A percentile compares a stretch with the other conserved stretches of the same genome.
phyloP scores from a whole-genome alignment of 2,888 invertebrate species.

The Eretmocerus hayati region DNA sequence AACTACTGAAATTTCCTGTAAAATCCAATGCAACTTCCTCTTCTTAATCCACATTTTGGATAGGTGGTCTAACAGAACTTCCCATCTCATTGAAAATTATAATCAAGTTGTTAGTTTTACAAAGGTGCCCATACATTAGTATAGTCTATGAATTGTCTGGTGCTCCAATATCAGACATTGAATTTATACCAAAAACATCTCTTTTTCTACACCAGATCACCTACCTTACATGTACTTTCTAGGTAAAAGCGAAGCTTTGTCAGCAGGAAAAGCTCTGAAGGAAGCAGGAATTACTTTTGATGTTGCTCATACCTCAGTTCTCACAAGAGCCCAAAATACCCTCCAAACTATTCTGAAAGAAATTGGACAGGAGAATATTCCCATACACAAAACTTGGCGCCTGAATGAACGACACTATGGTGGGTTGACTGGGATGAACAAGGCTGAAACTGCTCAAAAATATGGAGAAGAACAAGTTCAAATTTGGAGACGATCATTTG shows the following conservation, averaged over 20 bases:
- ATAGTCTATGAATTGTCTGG: too few relatives aligned
- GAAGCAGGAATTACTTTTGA: constrained; percentile 67
- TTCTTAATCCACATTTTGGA: too few relatives aligned
- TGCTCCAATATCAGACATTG: too few relatives aligned
- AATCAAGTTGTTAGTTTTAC: too few relatives aligned
- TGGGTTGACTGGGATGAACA: constrained; percentile 76
- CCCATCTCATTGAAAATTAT: too few relatives aligned
- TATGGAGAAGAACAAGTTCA: constrained; percentile 81
- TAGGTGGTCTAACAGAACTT: too few relatives aligned
- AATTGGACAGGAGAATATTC: constrained; percentile 61
- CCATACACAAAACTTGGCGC: constrained; percentile 70
- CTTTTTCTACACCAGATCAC: too few relatives aligned
- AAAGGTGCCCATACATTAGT: too few relatives aligned
- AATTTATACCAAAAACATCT: too few relatives aligned
- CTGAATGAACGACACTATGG: constrained; percentile 85
- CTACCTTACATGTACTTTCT: constrained; percentile 4
- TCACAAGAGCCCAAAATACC: constrained; percentile 72
- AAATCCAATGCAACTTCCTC: too few relatives aligned
- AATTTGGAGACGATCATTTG: constrained; percentile 80
- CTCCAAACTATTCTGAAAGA: constrained; percentile 61
- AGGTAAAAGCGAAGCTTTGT: constrained; percentile 63
- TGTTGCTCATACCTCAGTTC: constrained; percentile 71
- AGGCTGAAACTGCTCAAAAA: constrained; percentile 76
- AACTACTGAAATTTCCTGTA: neutral
- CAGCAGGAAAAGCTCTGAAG: constrained; percentile 68